Evolutionary conservation across 2,797 vertebrate species (phyloP).

Genomic region (Brotula barbata): DNA sequence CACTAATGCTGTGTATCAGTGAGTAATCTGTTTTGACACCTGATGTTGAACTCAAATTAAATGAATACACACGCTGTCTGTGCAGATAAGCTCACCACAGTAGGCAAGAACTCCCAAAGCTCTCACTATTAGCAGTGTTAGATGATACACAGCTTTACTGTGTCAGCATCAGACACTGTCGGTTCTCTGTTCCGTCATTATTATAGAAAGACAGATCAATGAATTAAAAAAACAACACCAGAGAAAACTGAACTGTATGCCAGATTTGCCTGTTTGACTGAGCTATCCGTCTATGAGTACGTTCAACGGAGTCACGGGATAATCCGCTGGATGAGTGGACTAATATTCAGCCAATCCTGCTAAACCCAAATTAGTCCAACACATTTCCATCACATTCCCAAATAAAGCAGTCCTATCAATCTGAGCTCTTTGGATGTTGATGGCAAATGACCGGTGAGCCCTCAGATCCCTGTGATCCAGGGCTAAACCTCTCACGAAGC

Average conservation of each 20-base stretch:
- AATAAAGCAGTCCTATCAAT: constrained; percentile 67
- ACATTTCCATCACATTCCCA: constrained; percentile 73
- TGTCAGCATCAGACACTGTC: constrained; percentile 34
- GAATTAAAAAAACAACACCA: constrained; percentile 20
- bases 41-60: constrained; percentile 69
- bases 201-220: neutral
- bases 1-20: constrained; percentile 27
- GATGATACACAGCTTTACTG: constrained; percentile 41
- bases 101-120: constrained; percentile 60
- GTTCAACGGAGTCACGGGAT: constrained; percentile 60
- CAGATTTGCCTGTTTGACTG: constrained; percentile 40
- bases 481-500: constrained; percentile 70
- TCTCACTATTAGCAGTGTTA: constrained; percentile 40
- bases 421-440: constrained; percentile 63
- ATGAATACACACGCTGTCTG: constrained; percentile 58
- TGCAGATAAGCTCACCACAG: constrained; percentile 63
- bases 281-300: constrained; percentile 50
- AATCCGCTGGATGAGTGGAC: constrained; percentile 74
- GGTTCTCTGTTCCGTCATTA: constrained; percentile 32
- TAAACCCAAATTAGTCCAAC: constrained; percentile 79
- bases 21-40: constrained; percentile 54
- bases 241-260: constrained; percentile 16
- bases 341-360: constrained; percentile 76
- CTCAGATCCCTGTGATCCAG: constrained; percentile 71
- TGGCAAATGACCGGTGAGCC: constrained; percentile 71